Evolutionary conservation across 2,888 invertebrate genomes (phyloP).

Genomic region (Melanargia galathea): DNA sequence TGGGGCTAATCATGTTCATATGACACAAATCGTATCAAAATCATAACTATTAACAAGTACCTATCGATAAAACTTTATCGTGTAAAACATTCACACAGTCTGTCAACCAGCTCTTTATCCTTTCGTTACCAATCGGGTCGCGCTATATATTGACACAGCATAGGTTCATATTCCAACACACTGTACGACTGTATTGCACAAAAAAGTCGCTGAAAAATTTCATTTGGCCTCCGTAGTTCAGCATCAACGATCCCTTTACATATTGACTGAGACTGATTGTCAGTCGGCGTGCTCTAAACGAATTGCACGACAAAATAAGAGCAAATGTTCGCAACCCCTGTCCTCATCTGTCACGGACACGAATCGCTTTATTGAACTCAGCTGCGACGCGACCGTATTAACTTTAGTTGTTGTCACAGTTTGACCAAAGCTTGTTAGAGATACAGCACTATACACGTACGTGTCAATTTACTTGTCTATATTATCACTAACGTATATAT

Average conservation of each 20-base stretch:
- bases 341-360: slow-evolving; percentile 67
- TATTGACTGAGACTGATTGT: slow-evolving; percentile 80
- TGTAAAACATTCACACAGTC: background rate
- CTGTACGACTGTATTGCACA: slow-evolving; percentile 31
- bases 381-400: slow-evolving; percentile 60
- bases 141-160: slow-evolving; percentile 24
- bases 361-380: slow-evolving; percentile 69
- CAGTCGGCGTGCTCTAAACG: slow-evolving; percentile 77
- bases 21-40: background rate
- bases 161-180: slow-evolving; percentile 26
- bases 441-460: too few species aligned
- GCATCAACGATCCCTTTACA: slow-evolving; percentile 69
- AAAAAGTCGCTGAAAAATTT: slow-evolving; percentile 63
- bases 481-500: too few species aligned
- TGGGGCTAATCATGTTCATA: too few species aligned
- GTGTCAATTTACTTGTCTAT: too few species aligned
- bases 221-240: slow-evolving; percentile 66
- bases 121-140: slow-evolving; percentile 5
- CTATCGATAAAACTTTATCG: background rate
- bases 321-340: slow-evolving; percentile 72
- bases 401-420: slow-evolving; percentile 48
- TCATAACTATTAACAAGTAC: slow-evolving; percentile 1
- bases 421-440: background rate
- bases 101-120: slow-evolving; percentile 13
- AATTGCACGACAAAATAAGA: slow-evolving; percentile 74